Evolutionary conservation across 2,888 invertebrate species (phyloP).

Genomic region (Lycophotia porphyrea): DNA sequence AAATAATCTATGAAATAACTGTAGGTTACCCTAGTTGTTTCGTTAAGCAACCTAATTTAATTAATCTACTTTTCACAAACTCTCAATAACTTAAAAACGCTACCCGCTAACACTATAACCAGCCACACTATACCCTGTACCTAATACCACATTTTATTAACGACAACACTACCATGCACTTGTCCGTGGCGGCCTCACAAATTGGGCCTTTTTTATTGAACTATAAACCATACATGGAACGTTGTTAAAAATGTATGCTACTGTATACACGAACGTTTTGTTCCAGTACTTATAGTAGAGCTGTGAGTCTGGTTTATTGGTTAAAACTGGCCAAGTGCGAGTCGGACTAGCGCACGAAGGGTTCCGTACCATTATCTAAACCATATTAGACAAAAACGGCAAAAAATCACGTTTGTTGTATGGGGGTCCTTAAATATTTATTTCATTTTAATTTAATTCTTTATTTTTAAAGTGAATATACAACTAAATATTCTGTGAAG

Average conservation of each 20-base stretch:
- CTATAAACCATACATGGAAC: conserved; percentile 31
- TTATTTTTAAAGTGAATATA: too few species aligned
- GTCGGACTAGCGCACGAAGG: too few species aligned
- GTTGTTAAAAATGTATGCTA: conserved; percentile 36
- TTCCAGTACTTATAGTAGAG: not conserved
- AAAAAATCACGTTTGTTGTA: too few species aligned
- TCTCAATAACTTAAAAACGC: conserved; percentile 3
- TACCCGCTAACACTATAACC: conserved; percentile 7
- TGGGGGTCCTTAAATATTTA: too few species aligned
- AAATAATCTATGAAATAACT: too few species aligned
- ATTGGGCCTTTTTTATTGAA: conserved; percentile 56
- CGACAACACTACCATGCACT: conserved; percentile 54
- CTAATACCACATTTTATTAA: conserved; percentile 57
- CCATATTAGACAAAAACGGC: too few species aligned
- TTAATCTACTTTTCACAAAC: not conserved
- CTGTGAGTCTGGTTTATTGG: not conserved
- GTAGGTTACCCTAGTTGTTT: too few species aligned
- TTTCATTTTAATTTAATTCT: too few species aligned
- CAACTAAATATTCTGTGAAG: too few species aligned
- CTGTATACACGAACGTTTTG: not conserved
- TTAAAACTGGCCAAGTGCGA: too few species aligned
- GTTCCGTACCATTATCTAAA: too few species aligned
- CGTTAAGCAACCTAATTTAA: too few species aligned
- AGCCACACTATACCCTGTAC: not conserved
- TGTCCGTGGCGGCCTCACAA: conserved; percentile 46